Conservation (phyloP, 2,113 vertebrate genomes). For the Pantherophis guttatus region DNA sequence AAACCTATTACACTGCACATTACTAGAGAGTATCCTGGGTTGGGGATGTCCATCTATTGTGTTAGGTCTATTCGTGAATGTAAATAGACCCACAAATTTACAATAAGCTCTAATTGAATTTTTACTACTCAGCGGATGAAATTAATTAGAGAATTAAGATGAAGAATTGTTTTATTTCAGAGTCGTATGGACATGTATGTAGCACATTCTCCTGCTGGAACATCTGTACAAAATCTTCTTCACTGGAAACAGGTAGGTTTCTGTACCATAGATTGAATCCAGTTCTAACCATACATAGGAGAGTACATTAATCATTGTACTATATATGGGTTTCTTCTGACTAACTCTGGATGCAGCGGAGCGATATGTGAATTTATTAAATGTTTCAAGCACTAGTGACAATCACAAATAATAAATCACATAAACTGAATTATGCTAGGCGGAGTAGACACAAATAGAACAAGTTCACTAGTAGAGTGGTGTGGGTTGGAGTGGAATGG, state of each 20-base stretch:
- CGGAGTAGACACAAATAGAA: neutral
- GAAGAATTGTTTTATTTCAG: constrained; percentile 65
- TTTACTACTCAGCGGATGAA: neutral
- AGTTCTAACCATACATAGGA: neutral
- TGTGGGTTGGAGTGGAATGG: too few relatives aligned
- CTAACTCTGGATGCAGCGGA: neutral
- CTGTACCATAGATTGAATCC: neutral
- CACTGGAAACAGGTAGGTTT: constrained; percentile 85
- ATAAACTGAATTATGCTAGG: neutral
- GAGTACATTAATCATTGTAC: neutral
- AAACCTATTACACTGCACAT: neutral
- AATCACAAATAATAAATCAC: neutral
- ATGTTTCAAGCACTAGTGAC: neutral
- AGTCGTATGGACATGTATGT: constrained; percentile 80
- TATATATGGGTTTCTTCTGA: neutral
- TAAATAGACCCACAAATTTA: neutral
- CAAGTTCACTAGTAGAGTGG: neutral
- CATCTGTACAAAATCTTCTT: constrained; percentile 83
- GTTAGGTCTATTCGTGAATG: neutral
- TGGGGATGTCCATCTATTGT: neutral
- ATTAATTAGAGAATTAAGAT: neutral
- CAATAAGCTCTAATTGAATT: neutral
- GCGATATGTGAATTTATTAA: neutral
- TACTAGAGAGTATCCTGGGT: neutral
- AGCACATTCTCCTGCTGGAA: constrained; percentile 82